Percentiles rank a stretch among this genome's conserved stretches.
Evolutionary conservation across 92 coral and sea anemone species (phyloP).

Genomic region (Heteractis magnifica): DNA sequence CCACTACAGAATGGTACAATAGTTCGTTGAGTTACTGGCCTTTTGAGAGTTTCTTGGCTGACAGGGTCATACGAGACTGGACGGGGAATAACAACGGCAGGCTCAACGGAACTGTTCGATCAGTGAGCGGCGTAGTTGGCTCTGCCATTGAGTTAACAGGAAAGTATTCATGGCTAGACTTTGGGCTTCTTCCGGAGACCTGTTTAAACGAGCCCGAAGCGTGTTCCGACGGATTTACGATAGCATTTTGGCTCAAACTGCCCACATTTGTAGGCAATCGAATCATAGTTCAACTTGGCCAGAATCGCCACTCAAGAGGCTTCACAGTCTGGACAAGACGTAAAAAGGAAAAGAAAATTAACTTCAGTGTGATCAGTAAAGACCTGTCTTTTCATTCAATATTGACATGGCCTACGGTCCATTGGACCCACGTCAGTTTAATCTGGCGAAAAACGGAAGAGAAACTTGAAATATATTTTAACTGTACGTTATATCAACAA

Average conservation of each 20-base stretch:
- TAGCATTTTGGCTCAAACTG: conserved; percentile 85
- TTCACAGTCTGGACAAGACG: conserved; percentile 79
- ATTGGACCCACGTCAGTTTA: conserved; percentile 84
- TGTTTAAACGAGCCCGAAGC: conserved; percentile 75
- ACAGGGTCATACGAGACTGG: conserved; percentile 46
- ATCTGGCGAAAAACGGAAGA: conserved; percentile 53
- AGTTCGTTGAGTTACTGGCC: conserved; percentile 83
- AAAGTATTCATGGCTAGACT: conserved; percentile 50
- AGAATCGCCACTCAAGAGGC: conserved; percentile 74
- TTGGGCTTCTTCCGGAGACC: conserved; percentile 65
- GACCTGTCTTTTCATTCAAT: conserved; percentile 26
- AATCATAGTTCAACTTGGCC: conserved; percentile 84
- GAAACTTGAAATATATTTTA: conserved; percentile 61
- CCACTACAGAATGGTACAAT: conserved; percentile 77
- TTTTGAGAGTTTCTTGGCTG: conserved; percentile 59
- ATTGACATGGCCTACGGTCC: conserved; percentile 49
- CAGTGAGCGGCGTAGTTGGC: conserved; percentile 80
- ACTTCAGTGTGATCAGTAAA: conserved; percentile 63
- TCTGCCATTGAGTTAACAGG: conserved; percentile 74
- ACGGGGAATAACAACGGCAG: conserved; percentile 59
- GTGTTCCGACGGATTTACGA: conserved; percentile 69
- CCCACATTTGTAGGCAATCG: conserved; percentile 61
- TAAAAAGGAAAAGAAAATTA: conserved; percentile 38
- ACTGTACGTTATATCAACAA: conserved; percentile 53
- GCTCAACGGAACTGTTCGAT: conserved; percentile 53